phyloP scores from a whole-genome alignment of 2,113 vertebrate genomes.

The Colius striatus region DNA sequence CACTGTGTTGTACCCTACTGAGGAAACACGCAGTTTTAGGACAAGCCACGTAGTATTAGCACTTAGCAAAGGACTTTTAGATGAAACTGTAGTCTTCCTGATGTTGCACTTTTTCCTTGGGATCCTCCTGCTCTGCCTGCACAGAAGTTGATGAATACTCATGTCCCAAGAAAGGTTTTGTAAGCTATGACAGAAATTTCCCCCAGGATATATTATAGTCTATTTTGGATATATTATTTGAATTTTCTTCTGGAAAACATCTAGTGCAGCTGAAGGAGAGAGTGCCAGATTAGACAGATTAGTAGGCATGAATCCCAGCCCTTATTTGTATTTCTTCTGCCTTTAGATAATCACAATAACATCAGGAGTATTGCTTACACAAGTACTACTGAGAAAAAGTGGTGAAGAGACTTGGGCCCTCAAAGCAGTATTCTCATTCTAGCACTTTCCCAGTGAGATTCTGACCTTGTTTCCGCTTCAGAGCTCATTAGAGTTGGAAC shows the following conservation, averaged over 20 bases:
- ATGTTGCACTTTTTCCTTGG: neutral
- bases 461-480: neutral
- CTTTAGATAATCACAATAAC: conserved; percentile 41
- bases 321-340: conserved; percentile 34
- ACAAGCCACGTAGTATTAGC: neutral
- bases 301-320: conserved; percentile 27
- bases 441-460: neutral
- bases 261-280: conserved; percentile 11
- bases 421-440: neutral
- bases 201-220: neutral
- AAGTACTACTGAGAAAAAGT: conserved; percentile 39
- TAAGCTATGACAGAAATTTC: neutral
- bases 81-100: neutral
- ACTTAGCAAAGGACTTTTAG: neutral
- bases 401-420: neutral
- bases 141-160: neutral
- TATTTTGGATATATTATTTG: conserved; percentile 13
- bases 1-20: neutral
- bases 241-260: conserved; percentile 23
- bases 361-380: conserved; percentile 33
- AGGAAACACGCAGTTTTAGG: neutral
- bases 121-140: neutral
- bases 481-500: neutral
- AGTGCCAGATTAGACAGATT: conserved; percentile 43
- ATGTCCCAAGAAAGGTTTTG: neutral